Evolutionary conservation across 2,888 invertebrate species (phyloP).

Genomic region (Zygaena filipendulae): DNA sequence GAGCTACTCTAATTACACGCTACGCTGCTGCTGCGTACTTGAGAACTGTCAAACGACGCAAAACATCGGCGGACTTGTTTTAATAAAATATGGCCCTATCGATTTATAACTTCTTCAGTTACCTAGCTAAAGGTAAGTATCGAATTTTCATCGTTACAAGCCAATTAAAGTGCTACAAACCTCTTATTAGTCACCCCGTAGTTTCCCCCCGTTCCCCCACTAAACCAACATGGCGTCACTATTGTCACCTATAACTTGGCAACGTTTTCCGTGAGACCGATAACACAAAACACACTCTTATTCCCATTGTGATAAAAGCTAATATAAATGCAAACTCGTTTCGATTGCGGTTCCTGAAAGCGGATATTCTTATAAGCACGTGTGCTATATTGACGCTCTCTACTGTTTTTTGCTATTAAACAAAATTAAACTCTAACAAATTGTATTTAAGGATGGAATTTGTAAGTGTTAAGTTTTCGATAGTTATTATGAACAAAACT

Average conservation of each 20-base stretch:
- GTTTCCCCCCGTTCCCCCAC: constrained; percentile 35
- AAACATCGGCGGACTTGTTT: constrained; percentile 26
- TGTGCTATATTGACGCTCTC: constrained; percentile 48
- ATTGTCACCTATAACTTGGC: constrained; percentile 55
- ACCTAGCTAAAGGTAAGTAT: no score
- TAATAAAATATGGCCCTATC: constrained; percentile 47
- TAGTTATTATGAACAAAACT: no score
- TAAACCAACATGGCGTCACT: constrained; percentile 64
- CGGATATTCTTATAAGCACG: constrained; percentile 36
- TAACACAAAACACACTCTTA: constrained; percentile 20
- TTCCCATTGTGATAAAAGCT: no score
- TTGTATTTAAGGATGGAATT: constrained; percentile 15
- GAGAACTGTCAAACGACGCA: constrained; percentile 19
- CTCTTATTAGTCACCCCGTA: constrained; percentile 56
- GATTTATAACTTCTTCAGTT: constrained; percentile 25
- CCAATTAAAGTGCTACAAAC: constrained; percentile 62
- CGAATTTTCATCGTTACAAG: constrained; percentile 45
- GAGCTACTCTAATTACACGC: constrained; percentile 17
- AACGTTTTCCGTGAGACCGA: constrained; percentile 19
- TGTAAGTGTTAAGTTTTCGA: constrained; percentile 27
- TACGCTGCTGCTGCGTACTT: constrained; percentile 14
- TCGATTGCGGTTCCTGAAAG: no score
- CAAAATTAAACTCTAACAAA: constrained; percentile 17
- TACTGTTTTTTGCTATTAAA: constrained; percentile 17
- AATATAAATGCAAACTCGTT: no score